Evolutionary conservation across 2,888 invertebrate genomes (phyloP), one percentile per base, ranked within the genome.

Genomic region (Amorpha juglandis): DNA sequence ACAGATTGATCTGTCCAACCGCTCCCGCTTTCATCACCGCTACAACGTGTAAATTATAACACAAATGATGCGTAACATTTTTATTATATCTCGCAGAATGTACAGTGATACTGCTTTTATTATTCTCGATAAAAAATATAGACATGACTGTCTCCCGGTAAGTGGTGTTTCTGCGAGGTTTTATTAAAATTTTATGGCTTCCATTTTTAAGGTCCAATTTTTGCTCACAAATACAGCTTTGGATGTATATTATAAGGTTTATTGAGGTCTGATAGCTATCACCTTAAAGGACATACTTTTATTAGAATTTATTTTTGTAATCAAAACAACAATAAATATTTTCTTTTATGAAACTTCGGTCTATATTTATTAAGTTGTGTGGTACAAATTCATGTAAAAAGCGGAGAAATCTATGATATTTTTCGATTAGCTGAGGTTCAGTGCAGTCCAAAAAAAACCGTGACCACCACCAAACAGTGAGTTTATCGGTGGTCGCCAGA

Each of bases 111-210:
- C 38, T 58, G 58, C 74, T 78, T 81, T 81, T 80, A 77, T 76
- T 64, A 27, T 76, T 78, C 73, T 69, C 63, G 76, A 79, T 79
- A 84, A 78, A 64, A 84, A 81, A 86, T 84, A 83, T 81, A 84
- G 85, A 82, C 81, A 80, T 84, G 78, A 77, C 68, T 78, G 81
- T 81, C 81, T 63, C 67, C 67, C 38, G 65, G 64, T 70, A 78
- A 80, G 75, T 75, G 79, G 71, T 71, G 69, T 74, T 77, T 73
- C 66, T 78, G 69, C 63, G 58, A 62, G 64, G 71, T 77, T 72
- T 70, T 72, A 74, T 74, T 71, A 63, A 55, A 73, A 70, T 69
- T 74, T 76, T 76, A 72, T 74, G 66, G 76, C 77, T 83, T 75
- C 77, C 76, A 75, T 70, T 70, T 27, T 70, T n/a, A 38, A 50